phyloP scores from a whole-genome alignment of 2,797 vertebrate genomes.

The Oryzias dopingdopingensis region DNA sequence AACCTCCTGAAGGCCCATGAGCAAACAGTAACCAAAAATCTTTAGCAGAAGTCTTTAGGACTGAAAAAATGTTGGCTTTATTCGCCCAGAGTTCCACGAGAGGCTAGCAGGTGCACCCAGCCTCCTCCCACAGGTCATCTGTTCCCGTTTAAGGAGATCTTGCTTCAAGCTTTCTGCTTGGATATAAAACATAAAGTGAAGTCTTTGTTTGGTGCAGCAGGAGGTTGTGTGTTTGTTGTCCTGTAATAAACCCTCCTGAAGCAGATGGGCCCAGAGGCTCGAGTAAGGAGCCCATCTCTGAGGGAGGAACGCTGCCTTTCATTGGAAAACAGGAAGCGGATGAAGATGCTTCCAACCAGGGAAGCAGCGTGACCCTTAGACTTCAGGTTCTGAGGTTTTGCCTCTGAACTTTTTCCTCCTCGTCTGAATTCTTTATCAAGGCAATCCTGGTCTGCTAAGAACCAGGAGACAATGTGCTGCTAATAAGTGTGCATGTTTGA shows the following conservation, averaged over 20 bases:
- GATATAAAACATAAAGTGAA: conserved; percentile 29
- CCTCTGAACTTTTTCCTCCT: conserved; percentile 38
- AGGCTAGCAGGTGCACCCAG: conserved; percentile 45
- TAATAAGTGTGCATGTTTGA: conserved; percentile 59
- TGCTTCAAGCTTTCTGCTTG: conserved; percentile 24
- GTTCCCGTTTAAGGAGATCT: conserved; percentile 36
- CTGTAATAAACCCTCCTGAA: conserved; percentile 45
- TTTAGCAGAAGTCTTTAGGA: conserved; percentile 36
- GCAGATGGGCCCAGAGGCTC: conserved; percentile 23
- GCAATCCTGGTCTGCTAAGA: conserved; percentile 34
- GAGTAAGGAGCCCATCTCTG: conserved; percentile 20
- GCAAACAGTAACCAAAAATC: conserved; percentile 8
- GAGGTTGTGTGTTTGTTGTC: conserved; percentile 34
- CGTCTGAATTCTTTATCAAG: conserved; percentile 37
- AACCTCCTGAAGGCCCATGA: conserved; percentile 81
- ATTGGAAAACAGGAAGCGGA: conserved; percentile 59
- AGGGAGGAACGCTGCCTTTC: conserved; percentile 20
- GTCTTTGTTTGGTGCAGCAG: conserved; percentile 23
- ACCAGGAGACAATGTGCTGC: conserved; percentile 29
- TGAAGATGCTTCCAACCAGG: conserved; percentile 36
- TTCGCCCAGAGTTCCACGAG: conserved; percentile 18
- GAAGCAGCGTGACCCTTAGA: conserved; percentile 44
- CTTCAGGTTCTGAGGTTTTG: conserved; percentile 47
- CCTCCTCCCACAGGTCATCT: conserved; percentile 30
- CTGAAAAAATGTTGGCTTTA: conserved; percentile 28